Base-by-base conservation (phyloP, 2,797 vertebrate genomes). In the Gorsachius magnificus region DNA sequence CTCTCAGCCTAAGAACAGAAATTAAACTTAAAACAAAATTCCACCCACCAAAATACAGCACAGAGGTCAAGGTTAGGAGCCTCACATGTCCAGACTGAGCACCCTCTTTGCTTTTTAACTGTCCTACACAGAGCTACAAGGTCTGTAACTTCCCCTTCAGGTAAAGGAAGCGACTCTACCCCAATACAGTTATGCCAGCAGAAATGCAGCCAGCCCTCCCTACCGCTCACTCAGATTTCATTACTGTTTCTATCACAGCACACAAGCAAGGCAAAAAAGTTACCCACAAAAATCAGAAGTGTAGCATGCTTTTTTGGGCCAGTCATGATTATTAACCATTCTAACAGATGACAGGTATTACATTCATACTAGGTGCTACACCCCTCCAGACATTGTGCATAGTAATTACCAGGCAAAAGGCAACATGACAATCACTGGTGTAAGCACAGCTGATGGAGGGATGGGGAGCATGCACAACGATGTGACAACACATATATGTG, bases 1-100 rank as follows among this genome's bases (percentile, higher is more conserved):
- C 99, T 98, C 97, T 99, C 99, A 6, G 99, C 99, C 99, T 99
- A 65, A 46, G 93, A 94, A 96, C 29, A 93, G 78, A 93, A 95
- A 79, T 19, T 7, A 71, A 72, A 80, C 17, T 69, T 35, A 8
- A 83, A 74, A 41, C 48, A 77, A 48, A 68, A 77, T n/a, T 24
- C 48, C 50, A 38, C 48, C 38, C 66, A 31, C 13, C 18, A 28
- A 61, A 51, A 64, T 45, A 68, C 46, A 80, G 56, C 58, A 63
- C 21, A 6, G 1, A 71, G 43, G 54, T 16, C 63, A 77, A 63
- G 9, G 74, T 33, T 21, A 77, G n/a, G 56, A 83, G 80, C 54
- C 58, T 65, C 38, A 0, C 6, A 2, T 0, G 5, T 53, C 38
- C 87, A 83, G 48, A 24, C 13, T 7, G 51, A 87, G 61, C 61